Evolutionary conservation across 1,140 invertebrate species (phyloP).

Genomic region (Drusus annulatus): DNA sequence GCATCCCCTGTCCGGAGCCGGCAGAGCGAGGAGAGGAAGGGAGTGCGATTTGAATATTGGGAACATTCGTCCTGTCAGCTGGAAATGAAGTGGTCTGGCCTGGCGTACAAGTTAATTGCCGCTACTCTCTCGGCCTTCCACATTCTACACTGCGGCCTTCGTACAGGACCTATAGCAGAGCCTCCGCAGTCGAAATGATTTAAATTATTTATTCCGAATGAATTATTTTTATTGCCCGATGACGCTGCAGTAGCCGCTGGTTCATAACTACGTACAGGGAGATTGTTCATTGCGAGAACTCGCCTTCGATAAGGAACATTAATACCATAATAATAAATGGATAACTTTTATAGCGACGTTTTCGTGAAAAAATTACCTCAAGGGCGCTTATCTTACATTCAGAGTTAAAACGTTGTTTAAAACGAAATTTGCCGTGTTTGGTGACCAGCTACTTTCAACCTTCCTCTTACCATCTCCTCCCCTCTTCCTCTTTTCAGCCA

Average conservation of each 20-base stretch:
- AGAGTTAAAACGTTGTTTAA: too few species aligned
- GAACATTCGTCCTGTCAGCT: conserved; percentile 57
- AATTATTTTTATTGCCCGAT: conserved; percentile 59
- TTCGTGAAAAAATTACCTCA: too few species aligned
- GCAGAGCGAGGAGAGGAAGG: neutral
- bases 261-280: neutral
- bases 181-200: conserved; percentile 54
- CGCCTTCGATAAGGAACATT: neutral
- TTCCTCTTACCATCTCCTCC: too few species aligned
- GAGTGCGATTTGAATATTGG: conserved; percentile 57
- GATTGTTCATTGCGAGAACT: neutral
- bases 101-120: conserved; percentile 59
- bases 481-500: too few species aligned
- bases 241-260: conserved; percentile 46
- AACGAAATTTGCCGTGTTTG: too few species aligned
- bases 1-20: neutral
- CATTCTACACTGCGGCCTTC: too few species aligned
- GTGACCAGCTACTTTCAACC: too few species aligned
- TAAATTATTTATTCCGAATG: conserved; percentile 59
- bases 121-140: conserved; percentile 7
- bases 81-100: conserved; percentile 57
- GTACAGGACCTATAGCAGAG: too few species aligned
- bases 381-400: too few species aligned
- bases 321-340: too few species aligned
- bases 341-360: too few species aligned